These are phyloP conservation scores for Astyanax mexicanus DNA, from an alignment of 2,797 vertebrate species.

Conservation along the genomic window DNA sequence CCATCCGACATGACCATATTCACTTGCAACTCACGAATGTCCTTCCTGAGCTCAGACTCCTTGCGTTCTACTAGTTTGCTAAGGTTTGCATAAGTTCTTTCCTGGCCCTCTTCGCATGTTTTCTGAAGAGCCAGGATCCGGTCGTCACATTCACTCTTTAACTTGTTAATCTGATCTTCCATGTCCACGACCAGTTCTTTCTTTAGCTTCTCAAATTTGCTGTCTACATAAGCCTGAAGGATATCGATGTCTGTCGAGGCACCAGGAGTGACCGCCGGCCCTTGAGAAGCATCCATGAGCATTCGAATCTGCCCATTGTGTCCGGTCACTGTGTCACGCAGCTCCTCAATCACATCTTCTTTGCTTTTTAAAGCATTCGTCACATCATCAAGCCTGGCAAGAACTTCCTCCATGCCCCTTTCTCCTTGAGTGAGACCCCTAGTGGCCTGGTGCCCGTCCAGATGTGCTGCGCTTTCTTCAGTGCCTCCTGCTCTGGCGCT, in stretches of 20 bases:
- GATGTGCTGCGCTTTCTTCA: conserved; percentile 75
- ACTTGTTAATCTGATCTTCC: conserved; percentile 84
- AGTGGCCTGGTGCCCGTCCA: conserved; percentile 78
- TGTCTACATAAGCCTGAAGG: conserved; percentile 86
- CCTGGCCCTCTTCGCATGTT: conserved; percentile 80
- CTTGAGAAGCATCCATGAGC: conserved; percentile 87
- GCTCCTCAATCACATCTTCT: conserved; percentile 86
- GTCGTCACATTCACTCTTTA: conserved; percentile 85
- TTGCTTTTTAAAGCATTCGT: conserved; percentile 85
- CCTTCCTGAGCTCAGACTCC: conserved; percentile 85
- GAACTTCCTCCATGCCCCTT: conserved; percentile 83
- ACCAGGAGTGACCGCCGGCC: conserved; percentile 37
- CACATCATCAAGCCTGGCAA: conserved; percentile 86
- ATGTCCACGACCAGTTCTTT: conserved; percentile 85
- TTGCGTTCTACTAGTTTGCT: conserved; percentile 82
- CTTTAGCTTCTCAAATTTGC: conserved; percentile 87
- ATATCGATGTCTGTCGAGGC: conserved; percentile 78
- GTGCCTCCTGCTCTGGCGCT: conserved; percentile 64
- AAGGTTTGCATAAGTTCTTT: conserved; percentile 77
- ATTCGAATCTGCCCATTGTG: conserved; percentile 90
- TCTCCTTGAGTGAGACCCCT: conserved; percentile 68
- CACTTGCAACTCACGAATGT: conserved; percentile 81
- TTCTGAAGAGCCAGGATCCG: conserved; percentile 82
- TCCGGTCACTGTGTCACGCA: conserved; percentile 85
- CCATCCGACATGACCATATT: conserved; percentile 77